These are phyloP conservation scores for Lagopus leucura DNA, from an alignment of 2,113 vertebrate genomes.

Conservation along the genomic window DNA sequence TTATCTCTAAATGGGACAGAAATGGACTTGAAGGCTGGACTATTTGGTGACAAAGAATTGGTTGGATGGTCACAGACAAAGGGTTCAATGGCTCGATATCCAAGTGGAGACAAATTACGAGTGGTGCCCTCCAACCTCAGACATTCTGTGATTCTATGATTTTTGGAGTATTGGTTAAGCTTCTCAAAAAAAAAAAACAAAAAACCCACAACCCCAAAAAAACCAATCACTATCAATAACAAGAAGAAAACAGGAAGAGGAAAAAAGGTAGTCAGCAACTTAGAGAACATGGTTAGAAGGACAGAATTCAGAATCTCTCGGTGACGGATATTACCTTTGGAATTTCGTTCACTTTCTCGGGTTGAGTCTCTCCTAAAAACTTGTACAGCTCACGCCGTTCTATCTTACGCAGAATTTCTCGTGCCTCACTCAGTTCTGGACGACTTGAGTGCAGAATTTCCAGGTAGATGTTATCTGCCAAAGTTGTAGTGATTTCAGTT, in stretches of 20 bases:
- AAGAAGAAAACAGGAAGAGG: neutral
- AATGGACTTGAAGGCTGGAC: no score
- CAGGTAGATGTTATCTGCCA: conserved; percentile 89
- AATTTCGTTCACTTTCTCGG: neutral
- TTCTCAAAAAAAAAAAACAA: no score
- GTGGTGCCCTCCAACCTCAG: no score
- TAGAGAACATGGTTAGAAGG: neutral
- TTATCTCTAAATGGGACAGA: no score
- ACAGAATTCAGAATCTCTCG: neutral
- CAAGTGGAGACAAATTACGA: no score
- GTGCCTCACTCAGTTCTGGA: conserved; percentile 80
- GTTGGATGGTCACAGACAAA: no score
- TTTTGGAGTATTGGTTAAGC: neutral
- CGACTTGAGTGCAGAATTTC: conserved; percentile 88
- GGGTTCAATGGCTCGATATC: no score
- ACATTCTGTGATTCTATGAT: no score
- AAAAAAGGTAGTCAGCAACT: neutral
- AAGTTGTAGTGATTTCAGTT: conserved; percentile 25
- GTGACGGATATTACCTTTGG: conserved; percentile 53
- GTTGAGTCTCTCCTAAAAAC: conserved; percentile 86
- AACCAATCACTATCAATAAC: neutral
- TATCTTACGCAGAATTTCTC: conserved; percentile 85
- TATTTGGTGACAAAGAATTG: no score
- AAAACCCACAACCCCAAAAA: neutral
- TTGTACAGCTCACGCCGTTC: conserved; percentile 87